Percentiles rank a stretch among this genome's conserved stretches.
These are phyloP conservation scores for Sitta carolinensis DNA, from an alignment of 2,797 vertebrate genomes.

Conservation along the genomic window DNA sequence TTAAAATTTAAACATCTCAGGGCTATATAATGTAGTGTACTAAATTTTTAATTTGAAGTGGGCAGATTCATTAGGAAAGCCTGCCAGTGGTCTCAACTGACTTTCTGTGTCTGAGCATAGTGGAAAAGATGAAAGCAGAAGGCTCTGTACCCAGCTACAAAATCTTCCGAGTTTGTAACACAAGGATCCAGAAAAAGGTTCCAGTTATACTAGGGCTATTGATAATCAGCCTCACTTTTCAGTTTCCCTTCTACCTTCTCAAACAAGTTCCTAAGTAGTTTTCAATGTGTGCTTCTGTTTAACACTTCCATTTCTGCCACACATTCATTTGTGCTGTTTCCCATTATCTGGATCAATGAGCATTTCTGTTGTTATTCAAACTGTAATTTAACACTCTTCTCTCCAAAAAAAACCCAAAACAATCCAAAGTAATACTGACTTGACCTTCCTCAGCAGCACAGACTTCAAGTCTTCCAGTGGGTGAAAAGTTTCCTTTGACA, in stretches of 20 bases:
- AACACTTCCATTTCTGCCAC: background rate
- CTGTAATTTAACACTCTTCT: background rate
- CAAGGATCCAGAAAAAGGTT: background rate
- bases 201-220: background rate
- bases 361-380: background rate
- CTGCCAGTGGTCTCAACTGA: constrained; percentile 13
- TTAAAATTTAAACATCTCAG: constrained; percentile 60
- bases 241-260: background rate
- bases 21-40: background rate
- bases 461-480: background rate
- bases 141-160: background rate
- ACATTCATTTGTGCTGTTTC: background rate
- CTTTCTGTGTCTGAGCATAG: background rate
- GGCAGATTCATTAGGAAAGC: constrained; percentile 27
- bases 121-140: background rate
- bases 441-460: background rate
- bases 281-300: background rate
- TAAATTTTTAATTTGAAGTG: constrained; percentile 62
- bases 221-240: background rate
- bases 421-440: background rate
- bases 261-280: background rate
- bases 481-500: background rate
- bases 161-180: background rate
- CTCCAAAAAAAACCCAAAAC: background rate
- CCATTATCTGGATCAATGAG: background rate